These are phyloP conservation scores for Corythaixoides concolor DNA, from an alignment of 2,113 vertebrate genomes.

Conservation along the genomic window DNA sequence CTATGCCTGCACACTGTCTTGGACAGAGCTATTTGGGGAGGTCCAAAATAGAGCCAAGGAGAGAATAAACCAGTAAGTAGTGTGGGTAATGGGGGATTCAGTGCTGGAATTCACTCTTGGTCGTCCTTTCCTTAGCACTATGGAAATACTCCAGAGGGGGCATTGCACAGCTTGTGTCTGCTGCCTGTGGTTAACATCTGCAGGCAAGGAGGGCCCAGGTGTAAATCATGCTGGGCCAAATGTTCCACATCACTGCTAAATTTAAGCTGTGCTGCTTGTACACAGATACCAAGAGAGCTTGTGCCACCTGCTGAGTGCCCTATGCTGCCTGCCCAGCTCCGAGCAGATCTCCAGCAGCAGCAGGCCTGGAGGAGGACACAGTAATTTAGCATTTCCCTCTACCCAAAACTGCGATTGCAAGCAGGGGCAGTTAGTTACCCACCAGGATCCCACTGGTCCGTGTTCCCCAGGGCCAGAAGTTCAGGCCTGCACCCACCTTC, in stretches of 20 bases:
- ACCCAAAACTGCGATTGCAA: not conserved
- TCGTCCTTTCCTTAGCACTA: not conserved
- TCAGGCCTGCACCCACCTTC: not conserved
- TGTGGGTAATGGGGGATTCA: not conserved
- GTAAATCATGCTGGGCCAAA: not conserved
- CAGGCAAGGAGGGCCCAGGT: not conserved
- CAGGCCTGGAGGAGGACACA: not conserved
- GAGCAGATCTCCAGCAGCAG: not conserved
- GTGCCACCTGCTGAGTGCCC: fast-evolving
- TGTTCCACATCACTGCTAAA: not conserved
- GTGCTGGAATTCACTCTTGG: not conserved
- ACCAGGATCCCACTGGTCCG: not conserved
- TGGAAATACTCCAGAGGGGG: not conserved
- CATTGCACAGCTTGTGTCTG: not conserved
- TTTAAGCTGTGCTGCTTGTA: not conserved
- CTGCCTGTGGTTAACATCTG: not conserved
- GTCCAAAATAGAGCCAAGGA: not conserved
- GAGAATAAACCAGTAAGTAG: not conserved
- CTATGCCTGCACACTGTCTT: not conserved
- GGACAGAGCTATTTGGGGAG: not conserved
- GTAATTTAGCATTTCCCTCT: not conserved
- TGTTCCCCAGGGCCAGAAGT: not conserved
- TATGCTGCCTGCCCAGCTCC: not conserved
- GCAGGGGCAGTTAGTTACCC: not conserved
- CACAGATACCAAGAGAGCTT: not conserved